These are phyloP conservation scores for Phrynocephalus guinanensis DNA, from an alignment of 2,797 vertebrate genomes.

Conservation along the genomic window DNA sequence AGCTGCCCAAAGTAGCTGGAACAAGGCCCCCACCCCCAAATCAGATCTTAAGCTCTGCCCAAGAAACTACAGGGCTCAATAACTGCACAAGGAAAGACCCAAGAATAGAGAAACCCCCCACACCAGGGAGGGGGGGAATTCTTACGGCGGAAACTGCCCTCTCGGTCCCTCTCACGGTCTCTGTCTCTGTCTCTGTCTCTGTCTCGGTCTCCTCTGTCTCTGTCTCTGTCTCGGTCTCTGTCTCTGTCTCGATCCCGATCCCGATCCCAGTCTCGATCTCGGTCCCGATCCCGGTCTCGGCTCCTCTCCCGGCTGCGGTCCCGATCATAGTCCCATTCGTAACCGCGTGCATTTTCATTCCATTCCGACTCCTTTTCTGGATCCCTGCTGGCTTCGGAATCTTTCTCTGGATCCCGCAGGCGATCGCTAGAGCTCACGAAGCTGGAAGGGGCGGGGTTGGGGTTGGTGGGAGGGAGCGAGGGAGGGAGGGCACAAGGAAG, in stretches of 20 bases:
- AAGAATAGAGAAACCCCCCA: background rate
- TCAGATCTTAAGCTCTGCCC: no score
- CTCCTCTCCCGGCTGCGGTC: constrained; percentile 63
- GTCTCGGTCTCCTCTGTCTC: constrained; percentile 9
- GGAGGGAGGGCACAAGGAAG: no score
- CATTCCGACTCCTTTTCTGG: constrained; percentile 71
- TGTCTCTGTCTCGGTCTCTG: constrained; percentile 45
- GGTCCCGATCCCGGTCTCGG: constrained; percentile 49
- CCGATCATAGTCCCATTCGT: constrained; percentile 65
- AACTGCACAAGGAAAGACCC: background rate
- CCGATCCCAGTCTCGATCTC: constrained; percentile 50
- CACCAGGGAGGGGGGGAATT: background rate
- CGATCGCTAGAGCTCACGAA: constrained; percentile 88
- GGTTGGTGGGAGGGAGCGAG: no score
- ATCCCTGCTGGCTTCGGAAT: constrained; percentile 68
- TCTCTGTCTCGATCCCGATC: constrained; percentile 49
- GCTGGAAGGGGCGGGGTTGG: constrained; percentile 66
- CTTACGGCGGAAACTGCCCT: constrained; percentile 70
- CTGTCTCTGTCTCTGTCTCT: constrained; percentile 50
- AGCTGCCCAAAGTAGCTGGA: no score
- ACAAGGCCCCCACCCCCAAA: background rate
- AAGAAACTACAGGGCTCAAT: background rate
- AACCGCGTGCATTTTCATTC: constrained; percentile 34
- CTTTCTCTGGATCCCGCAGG: constrained; percentile 78
- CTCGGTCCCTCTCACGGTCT: constrained; percentile 7